A percentile compares a stretch with the other conserved stretches of the same genome.
Evolutionary conservation across 2,113 vertebrate genomes (phyloP).

Genomic region (Narcine bancroftii): DNA sequence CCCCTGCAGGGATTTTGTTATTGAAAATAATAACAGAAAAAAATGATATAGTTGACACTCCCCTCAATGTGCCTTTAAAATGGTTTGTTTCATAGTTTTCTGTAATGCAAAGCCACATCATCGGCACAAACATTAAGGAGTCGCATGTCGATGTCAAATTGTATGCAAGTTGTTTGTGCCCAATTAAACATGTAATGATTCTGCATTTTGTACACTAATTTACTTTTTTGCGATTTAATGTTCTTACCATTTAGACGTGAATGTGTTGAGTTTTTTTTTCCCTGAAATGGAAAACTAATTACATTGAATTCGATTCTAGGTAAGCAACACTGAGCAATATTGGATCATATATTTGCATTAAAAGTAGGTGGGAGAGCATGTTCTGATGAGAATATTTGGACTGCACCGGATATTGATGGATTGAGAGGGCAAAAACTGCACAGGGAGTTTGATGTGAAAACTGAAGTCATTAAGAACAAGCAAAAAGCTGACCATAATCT

Average conservation of each 20-base stretch:
- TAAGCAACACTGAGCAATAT: not conserved
- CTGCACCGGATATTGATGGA: no score
- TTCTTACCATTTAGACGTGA: not conserved
- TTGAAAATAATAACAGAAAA: not conserved
- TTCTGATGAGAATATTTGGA: no score
- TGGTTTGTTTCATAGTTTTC: no score
- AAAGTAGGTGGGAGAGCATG: not conserved
- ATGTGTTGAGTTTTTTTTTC: not conserved
- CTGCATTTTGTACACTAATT: not conserved
- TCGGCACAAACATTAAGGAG: not conserved
- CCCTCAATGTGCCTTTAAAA: no score
- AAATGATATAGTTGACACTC: not conserved
- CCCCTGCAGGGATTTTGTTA: not conserved
- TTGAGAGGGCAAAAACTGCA: no score
- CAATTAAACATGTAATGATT: not conserved
- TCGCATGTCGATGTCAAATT: constrained; percentile 1
- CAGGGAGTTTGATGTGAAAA: no score
- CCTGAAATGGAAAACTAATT: not conserved
- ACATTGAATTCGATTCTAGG: not conserved
- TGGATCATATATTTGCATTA: not conserved
- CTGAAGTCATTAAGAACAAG: no score
- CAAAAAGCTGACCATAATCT: no score
- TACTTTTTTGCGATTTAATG: not conserved
- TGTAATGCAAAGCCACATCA: no score
- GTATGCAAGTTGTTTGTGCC: constrained; percentile 7